Conservation (phyloP, 2,113 vertebrate genomes). For the Harpagus bidentatus region DNA sequence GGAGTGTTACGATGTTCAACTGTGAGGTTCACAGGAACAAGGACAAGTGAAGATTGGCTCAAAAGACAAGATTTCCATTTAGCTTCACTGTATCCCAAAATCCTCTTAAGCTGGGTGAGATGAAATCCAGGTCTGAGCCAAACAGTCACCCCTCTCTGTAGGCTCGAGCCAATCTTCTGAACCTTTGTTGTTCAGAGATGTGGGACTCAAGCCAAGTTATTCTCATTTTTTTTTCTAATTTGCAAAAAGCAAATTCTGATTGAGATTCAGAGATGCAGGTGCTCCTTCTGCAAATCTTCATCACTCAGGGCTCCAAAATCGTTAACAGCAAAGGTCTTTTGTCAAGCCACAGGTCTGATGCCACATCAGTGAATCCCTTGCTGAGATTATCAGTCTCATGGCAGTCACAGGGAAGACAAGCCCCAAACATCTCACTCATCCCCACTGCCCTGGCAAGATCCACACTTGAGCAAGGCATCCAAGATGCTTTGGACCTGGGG, state of each 20-base stretch:
- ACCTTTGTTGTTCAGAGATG: neutral
- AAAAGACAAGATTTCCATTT: neutral
- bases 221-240: neutral
- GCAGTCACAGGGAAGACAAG: neutral
- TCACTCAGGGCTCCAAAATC: neutral
- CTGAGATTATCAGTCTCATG: too few relatives aligned
- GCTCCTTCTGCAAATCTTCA: neutral
- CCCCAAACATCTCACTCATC: rapidly evolving
- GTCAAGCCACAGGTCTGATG: neutral
- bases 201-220: neutral
- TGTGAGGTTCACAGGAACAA: neutral
- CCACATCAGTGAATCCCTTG: neutral
- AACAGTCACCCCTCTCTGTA: neutral
- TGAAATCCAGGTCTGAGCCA: neutral
- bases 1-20: neutral
- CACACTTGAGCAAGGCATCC: neutral
- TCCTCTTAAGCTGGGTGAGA: neutral
- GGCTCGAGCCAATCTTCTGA: neutral
- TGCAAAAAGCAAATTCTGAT: neutral
- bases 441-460: neutral
- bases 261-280: neutral
- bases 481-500: neutral
- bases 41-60: neutral
- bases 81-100: neutral
- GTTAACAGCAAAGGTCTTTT: neutral